Conservation (phyloP, 1,140 invertebrate species). For the Leptinotarsa undecemlineata region DNA sequence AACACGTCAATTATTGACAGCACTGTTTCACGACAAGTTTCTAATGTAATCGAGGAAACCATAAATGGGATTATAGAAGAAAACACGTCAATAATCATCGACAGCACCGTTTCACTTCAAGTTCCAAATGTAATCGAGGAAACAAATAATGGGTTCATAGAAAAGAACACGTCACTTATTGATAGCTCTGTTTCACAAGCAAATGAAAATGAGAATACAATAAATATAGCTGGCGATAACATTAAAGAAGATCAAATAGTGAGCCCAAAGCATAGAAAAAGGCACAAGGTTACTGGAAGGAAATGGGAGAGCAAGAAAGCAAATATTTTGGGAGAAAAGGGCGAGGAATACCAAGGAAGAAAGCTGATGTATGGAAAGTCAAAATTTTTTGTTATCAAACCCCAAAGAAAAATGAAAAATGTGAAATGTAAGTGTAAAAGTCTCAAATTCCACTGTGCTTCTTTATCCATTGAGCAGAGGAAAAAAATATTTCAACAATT, state of each 20-base stretch:
- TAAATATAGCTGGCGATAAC: slow-evolving; percentile 3
- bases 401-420: slow-evolving; percentile 15
- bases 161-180: background rate
- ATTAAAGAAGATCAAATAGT: slow-evolving; percentile 1
- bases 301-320: slow-evolving; percentile 8
- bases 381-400: background rate
- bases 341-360: slow-evolving; percentile 6
- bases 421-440: slow-evolving; percentile 14
- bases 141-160: too few species aligned
- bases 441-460: slow-evolving; percentile 13
- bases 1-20: too few species aligned
- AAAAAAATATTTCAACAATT: slow-evolving; percentile 12
- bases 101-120: too few species aligned
- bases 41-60: too few species aligned
- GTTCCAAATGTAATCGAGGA: too few species aligned
- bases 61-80: too few species aligned
- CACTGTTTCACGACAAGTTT: too few species aligned
- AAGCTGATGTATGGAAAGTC: slow-evolving; percentile 2
- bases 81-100: too few species aligned
- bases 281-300: slow-evolving; percentile 8
- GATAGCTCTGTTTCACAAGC: slow-evolving; percentile 2
- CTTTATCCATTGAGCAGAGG: slow-evolving; percentile 1
- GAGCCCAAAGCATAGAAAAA: slow-evolving; percentile 9
- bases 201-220: background rate
- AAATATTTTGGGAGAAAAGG: slow-evolving; percentile 1